Evolutionary conservation across 2,113 vertebrate genomes (phyloP).

Genomic region (Xiphophorus hellerii): DNA sequence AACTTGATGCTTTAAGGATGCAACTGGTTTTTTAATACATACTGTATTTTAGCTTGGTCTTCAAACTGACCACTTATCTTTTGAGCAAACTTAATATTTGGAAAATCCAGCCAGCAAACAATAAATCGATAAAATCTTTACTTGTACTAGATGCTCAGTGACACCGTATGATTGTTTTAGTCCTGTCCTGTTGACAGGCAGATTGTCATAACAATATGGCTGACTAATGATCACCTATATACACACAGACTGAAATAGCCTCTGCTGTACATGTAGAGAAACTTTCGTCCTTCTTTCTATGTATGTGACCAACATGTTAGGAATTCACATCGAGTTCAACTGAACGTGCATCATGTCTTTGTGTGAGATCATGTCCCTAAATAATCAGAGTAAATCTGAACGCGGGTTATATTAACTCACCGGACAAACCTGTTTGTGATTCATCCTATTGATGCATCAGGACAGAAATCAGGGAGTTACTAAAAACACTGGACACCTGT

Average conservation of each 20-base stretch:
- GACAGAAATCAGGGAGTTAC: conserved; percentile 27
- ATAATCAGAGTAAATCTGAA: conserved; percentile 26
- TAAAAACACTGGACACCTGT: conserved; percentile 74
- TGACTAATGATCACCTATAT: background rate
- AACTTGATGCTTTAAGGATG: background rate
- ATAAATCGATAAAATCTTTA: background rate
- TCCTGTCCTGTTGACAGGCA: background rate
- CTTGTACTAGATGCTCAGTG: background rate
- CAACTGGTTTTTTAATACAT: background rate
- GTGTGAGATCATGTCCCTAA: conserved; percentile 24
- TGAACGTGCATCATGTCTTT: conserved; percentile 7
- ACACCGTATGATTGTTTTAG: background rate
- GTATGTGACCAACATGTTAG: conserved; percentile 2
- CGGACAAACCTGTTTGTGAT: conserved; percentile 30
- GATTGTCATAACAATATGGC: background rate
- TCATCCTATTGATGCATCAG: conserved; percentile 28
- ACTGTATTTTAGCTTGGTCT: background rate
- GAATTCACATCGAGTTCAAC: background rate
- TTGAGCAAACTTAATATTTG: background rate
- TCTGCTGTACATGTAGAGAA: background rate
- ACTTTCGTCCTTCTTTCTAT: background rate
- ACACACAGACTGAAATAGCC: conserved; percentile 21
- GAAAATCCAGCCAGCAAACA: background rate
- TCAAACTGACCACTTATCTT: background rate
- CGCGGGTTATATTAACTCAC: conserved; percentile 19